These are phyloP conservation scores for Rhogogaster chlorosoma DNA, from an alignment of 2,888 invertebrate species.

Conservation along the genomic window DNA sequence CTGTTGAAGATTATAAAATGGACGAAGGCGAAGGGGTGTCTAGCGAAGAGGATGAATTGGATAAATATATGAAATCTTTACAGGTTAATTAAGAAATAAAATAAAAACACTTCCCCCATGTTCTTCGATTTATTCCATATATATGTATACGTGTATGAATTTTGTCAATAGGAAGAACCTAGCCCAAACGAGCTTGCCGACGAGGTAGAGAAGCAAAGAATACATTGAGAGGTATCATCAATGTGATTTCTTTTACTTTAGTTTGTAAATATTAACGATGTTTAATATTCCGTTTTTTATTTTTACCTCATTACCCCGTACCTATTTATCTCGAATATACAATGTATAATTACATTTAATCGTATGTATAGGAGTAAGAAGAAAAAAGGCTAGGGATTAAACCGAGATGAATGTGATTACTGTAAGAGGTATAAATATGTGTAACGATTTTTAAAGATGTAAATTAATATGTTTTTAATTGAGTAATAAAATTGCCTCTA, in stretches of 20 bases:
- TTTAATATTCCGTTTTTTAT: background rate
- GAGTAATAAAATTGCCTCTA: background rate
- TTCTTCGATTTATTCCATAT: background rate
- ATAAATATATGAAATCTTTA: slow-evolving; percentile 84
- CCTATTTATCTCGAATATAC: background rate
- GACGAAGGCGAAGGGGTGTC: slow-evolving; percentile 72
- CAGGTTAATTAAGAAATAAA: slow-evolving; percentile 72
- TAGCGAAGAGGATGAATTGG: slow-evolving; percentile 84
- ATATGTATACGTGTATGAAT: background rate
- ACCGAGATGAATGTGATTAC: background rate
- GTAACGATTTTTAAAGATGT: background rate
- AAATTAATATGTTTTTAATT: slow-evolving; percentile 18
- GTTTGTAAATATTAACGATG: background rate
- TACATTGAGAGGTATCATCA: slow-evolving; percentile 22
- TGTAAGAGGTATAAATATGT: background rate
- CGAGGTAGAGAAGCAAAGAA: slow-evolving; percentile 36
- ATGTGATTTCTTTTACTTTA: background rate
- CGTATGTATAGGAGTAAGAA: background rate
- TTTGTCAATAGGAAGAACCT: slow-evolving; percentile 1
- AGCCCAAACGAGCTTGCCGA: slow-evolving; percentile 28
- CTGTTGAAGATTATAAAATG: slow-evolving; percentile 65
- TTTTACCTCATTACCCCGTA: background rate
- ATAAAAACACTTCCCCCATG: background rate
- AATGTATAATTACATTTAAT: background rate
- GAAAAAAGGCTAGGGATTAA: background rate